A percentile compares a stretch with the other conserved stretches of the same genome.
phyloP scores from a whole-genome alignment of 2,113 vertebrate genomes.

The Eptatretus burgeri region DNA sequence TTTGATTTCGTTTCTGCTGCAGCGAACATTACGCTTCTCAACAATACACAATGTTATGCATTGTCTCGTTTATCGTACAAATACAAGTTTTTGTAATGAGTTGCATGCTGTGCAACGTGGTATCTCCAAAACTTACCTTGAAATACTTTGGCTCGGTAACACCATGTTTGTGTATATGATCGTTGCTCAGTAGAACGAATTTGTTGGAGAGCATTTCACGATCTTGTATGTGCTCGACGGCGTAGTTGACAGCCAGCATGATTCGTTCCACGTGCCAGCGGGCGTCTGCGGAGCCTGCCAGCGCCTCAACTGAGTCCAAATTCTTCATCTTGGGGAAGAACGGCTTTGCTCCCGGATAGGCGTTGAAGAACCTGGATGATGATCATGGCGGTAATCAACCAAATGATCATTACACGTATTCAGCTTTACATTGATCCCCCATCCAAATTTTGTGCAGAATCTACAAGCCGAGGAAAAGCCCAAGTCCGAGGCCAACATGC shows the following conservation, averaged over 20 bases:
- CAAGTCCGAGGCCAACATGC: too few relatives aligned
- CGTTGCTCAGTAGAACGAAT: background rate
- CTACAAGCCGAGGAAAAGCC: too few relatives aligned
- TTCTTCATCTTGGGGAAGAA: conserved; percentile 2
- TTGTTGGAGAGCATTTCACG: background rate
- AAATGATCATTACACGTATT: too few relatives aligned
- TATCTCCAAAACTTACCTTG: background rate
- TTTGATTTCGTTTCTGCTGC: too few relatives aligned
- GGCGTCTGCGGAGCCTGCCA: background rate
- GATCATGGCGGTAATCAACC: too few relatives aligned
- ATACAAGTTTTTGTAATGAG: too few relatives aligned
- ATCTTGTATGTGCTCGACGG: background rate
- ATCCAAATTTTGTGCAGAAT: too few relatives aligned
- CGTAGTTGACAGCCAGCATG: background rate
- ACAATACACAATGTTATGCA: too few relatives aligned
- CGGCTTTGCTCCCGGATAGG: background rate
- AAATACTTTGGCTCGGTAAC: background rate
- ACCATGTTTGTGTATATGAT: background rate
- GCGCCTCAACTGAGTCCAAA: background rate
- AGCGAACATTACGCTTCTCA: too few relatives aligned
- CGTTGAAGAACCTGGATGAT: conserved; percentile 1
- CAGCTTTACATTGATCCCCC: too few relatives aligned
- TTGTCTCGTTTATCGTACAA: too few relatives aligned
- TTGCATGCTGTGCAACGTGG: too few relatives aligned
- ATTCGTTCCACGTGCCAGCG: background rate